Evolutionary conservation across 2,113 vertebrate species (phyloP).

Genomic region (Pandion haliaetus): DNA sequence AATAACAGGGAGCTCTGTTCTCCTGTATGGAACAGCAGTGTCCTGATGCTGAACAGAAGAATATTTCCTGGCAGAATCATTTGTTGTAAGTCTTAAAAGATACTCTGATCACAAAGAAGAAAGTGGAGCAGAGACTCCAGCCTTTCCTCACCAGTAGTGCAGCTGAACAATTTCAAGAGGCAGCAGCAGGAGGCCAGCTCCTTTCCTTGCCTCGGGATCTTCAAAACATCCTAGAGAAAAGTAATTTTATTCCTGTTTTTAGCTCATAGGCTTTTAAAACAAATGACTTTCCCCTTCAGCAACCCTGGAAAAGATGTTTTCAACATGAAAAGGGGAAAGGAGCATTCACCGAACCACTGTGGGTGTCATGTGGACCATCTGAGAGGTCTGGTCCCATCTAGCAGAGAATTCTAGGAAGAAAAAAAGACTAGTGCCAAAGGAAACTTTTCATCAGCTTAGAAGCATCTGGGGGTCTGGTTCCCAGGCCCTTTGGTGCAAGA

Average conservation of each 20-base stretch:
- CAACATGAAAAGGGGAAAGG: not conserved
- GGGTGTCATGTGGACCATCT: not conserved
- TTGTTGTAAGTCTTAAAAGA: not conserved
- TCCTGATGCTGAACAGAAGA: not conserved
- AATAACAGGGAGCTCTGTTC: not conserved
- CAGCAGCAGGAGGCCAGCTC: not conserved
- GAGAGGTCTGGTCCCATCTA: not conserved
- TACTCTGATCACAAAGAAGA: not conserved
- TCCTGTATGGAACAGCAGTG: not conserved
- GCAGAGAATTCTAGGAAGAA: not conserved
- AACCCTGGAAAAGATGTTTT: not conserved
- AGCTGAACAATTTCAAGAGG: not conserved
- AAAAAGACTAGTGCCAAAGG: not conserved
- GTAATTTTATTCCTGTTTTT: not conserved
- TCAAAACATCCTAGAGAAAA: not conserved
- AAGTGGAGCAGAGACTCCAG: not conserved
- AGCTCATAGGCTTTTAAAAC: not conserved
- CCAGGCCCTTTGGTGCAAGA: not conserved
- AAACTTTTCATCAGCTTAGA: not conserved
- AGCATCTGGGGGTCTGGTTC: not conserved
- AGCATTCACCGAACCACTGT: not conserved
- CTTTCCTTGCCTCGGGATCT: not conserved
- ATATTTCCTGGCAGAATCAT: constrained; percentile 5
- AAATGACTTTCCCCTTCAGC: not conserved
- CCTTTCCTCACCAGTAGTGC: not conserved